phyloP scores from a whole-genome alignment of 2,888 invertebrate species.

The Drosophila pegasa region DNA sequence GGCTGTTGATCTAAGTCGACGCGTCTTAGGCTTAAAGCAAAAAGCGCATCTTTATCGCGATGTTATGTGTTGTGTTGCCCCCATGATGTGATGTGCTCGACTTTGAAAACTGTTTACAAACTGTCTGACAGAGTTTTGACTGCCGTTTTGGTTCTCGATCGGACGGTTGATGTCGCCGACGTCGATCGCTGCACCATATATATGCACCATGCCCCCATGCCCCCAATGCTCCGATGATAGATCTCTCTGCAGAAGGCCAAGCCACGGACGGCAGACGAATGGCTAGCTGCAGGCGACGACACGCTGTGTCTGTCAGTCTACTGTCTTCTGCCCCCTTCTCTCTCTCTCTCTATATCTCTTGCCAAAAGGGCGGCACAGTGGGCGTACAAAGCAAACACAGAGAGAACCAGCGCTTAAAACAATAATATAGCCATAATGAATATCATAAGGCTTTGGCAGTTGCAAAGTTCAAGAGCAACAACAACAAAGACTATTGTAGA shows the following conservation, averaged over 20 bases:
- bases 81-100: conserved; percentile 54
- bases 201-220: conserved; percentile 40
- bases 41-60: conserved; percentile 61
- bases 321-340: background rate
- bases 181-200: conserved; percentile 11
- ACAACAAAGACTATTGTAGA: conserved; percentile 2
- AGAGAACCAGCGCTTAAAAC: conserved; percentile 28
- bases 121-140: conserved; percentile 81
- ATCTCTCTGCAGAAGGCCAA: conserved; percentile 26
- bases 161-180: conserved; percentile 72
- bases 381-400: conserved; percentile 55
- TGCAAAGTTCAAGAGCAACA: conserved; percentile 9
- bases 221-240: conserved; percentile 34
- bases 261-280: conserved; percentile 39
- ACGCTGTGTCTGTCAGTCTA: conserved; percentile 67
- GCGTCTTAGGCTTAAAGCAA: conserved; percentile 47
- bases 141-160: conserved; percentile 56
- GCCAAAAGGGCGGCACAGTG: conserved; percentile 61
- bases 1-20: conserved; percentile 45
- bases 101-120: conserved; percentile 80
- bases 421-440: conserved; percentile 43
- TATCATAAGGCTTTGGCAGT: conserved; percentile 13
- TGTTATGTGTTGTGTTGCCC: conserved; percentile 27
- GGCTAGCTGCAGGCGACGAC: conserved; percentile 69
- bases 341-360: background rate